These are phyloP conservation scores for Rhamphomyia laevipes DNA, from an alignment of 2,888 invertebrate species.

Conservation along the genomic window DNA sequence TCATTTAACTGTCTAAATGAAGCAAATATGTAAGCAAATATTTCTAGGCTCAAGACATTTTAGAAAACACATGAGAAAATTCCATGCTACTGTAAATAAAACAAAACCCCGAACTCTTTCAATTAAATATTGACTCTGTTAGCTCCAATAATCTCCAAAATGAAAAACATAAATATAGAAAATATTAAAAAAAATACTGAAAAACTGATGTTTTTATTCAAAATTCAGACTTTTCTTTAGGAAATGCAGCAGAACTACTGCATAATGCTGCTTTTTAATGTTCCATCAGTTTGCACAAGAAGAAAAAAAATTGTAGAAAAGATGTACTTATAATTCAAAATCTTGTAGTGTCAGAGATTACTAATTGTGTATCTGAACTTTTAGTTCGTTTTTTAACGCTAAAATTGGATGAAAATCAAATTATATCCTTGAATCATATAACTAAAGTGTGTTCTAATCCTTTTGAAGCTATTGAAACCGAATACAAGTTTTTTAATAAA, in stretches of 20 bases:
- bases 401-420: no score
- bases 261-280: not conserved
- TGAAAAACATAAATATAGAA: not conserved
- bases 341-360: no score
- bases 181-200: not conserved
- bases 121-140: not conserved
- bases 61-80: not conserved
- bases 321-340: no score
- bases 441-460: no score
- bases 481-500: no score
- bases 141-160: not conserved
- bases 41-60: not conserved
- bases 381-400: no score
- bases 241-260: not conserved
- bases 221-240: not conserved
- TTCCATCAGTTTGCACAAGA: no score
- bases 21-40: not conserved
- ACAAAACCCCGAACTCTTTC: not conserved
- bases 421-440: no score
- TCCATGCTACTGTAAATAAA: not conserved
- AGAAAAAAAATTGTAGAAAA: not conserved
- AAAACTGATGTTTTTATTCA: not conserved
- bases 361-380: no score
- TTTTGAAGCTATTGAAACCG: no score
- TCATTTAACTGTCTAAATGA: not conserved